Conservation (phyloP, 2,888 invertebrate species). For the Sesia apiformis region DNA sequence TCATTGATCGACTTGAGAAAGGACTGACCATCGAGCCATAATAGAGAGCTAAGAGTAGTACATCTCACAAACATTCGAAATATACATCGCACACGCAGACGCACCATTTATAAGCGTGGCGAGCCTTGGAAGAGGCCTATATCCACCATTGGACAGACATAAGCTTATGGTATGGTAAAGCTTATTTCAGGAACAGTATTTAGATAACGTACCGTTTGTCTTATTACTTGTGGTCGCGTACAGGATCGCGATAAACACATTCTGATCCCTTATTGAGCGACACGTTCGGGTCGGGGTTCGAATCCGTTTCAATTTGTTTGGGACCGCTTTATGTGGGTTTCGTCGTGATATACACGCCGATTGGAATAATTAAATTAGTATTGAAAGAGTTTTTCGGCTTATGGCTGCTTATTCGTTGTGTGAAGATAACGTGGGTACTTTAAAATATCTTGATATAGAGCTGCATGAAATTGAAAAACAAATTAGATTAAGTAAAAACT, state of each 20-base stretch:
- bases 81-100: no score
- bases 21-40: neutral
- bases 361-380: slow-evolving; percentile 41
- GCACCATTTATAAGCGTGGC: no score
- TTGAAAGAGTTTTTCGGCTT: slow-evolving; percentile 5
- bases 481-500: no score
- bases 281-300: slow-evolving; percentile 11
- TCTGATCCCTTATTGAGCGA: slow-evolving; percentile 18
- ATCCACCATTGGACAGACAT: no score
- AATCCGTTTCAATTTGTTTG: slow-evolving; percentile 42
- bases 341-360: slow-evolving; percentile 18
- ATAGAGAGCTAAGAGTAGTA: neutral
- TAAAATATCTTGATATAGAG: no score
- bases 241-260: slow-evolving; percentile 44
- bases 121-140: no score
- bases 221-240: neutral
- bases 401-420: no score
- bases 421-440: no score
- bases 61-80: neutral
- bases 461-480: no score
- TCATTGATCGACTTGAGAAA: neutral
- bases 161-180: no score
- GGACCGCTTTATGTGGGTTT: slow-evolving; percentile 32
- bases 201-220: neutral
- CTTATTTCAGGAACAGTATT: neutral